phyloP scores from a whole-genome alignment of 1,140 invertebrate species.

The Samia ricini region DNA sequence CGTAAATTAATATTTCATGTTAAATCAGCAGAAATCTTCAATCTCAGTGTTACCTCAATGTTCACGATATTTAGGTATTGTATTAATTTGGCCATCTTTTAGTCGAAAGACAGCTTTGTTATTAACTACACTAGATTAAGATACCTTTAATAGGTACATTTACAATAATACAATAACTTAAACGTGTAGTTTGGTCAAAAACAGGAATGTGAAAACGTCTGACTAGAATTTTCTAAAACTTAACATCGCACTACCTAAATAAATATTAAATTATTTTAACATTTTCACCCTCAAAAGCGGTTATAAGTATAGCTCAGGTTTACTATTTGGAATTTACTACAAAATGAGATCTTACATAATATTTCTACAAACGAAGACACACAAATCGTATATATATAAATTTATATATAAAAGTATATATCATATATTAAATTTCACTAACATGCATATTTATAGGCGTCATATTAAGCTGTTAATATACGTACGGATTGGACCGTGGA shows the following conservation, averaged over 20 bases:
- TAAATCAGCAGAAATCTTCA: no score
- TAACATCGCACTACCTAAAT: constrained; percentile 66
- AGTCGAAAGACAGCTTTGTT: background rate
- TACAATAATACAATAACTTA: constrained; percentile 13
- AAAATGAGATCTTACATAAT: constrained; percentile 65
- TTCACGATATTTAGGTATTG: background rate
- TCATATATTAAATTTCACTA: background rate
- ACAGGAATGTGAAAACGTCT: constrained; percentile 75
- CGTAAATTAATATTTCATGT: no score
- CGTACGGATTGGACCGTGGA: no score
- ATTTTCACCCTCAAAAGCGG: constrained; percentile 39
- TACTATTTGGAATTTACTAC: constrained; percentile 50
- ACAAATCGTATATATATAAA: constrained; percentile 3
- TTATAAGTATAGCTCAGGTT: constrained; percentile 44
- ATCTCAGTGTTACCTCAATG: no score
- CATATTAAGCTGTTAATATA: no score
- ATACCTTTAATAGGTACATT: background rate
- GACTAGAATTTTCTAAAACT: constrained; percentile 77
- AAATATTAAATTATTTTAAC: constrained; percentile 67
- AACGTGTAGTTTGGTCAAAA: constrained; percentile 71
- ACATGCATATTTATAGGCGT: background rate
- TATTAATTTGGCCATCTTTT: background rate
- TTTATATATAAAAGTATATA: background rate
- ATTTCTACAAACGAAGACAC: constrained; percentile 19
- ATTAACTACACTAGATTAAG: background rate